Percentiles rank a stretch among this genome's conserved stretches.
Evolutionary conservation across 2,888 invertebrate genomes (phyloP).

Genomic region (Drosophila peninsularis): DNA sequence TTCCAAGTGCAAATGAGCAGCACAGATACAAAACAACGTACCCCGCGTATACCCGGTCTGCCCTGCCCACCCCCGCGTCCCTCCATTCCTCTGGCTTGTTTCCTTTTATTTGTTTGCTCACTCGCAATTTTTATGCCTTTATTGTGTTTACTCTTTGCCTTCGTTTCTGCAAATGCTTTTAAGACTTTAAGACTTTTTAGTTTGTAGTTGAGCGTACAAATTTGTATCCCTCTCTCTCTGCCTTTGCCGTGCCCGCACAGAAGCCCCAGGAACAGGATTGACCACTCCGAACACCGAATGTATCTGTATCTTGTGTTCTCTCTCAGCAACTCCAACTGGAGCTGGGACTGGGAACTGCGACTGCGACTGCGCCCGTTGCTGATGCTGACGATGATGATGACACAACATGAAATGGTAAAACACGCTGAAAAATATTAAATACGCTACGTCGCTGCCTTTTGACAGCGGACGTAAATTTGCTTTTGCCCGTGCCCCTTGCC

Average conservation of each 20-base stretch:
- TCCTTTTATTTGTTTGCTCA: slow-evolving; percentile 77
- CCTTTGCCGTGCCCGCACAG: slow-evolving; percentile 21
- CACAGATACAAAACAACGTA: slow-evolving; percentile 48
- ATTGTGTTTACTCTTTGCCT: slow-evolving; percentile 79
- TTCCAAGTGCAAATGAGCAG: slow-evolving; percentile 82
- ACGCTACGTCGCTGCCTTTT: slow-evolving; percentile 82
- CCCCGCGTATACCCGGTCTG: slow-evolving; percentile 8
- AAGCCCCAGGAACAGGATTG: slow-evolving; percentile 67
- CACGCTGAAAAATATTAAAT: slow-evolving; percentile 83
- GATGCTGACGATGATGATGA: slow-evolving; percentile 78
- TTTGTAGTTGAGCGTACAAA: slow-evolving; percentile 78
- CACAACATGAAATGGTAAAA: slow-evolving; percentile 83
- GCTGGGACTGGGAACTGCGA: background rate
- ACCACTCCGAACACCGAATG: slow-evolving; percentile 30
- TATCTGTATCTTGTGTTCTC: slow-evolving; percentile 44
- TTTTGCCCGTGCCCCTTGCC: slow-evolving; percentile 57
- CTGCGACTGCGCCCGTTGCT: slow-evolving; percentile 25
- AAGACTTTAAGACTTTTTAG: slow-evolving; percentile 79
- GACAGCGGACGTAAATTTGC: slow-evolving; percentile 84
- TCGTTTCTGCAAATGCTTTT: slow-evolving; percentile 80
- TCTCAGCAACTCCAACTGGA: slow-evolving; percentile 7
- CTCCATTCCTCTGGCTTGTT: slow-evolving; percentile 31
- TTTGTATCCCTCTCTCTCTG: slow-evolving; percentile 45
- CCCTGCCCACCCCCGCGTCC: background rate
- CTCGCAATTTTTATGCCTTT: slow-evolving; percentile 81